These are phyloP conservation scores for Cheirogaleus medius DNA, from an alignment of 2,113 vertebrate genomes.

Conservation along the genomic window DNA sequence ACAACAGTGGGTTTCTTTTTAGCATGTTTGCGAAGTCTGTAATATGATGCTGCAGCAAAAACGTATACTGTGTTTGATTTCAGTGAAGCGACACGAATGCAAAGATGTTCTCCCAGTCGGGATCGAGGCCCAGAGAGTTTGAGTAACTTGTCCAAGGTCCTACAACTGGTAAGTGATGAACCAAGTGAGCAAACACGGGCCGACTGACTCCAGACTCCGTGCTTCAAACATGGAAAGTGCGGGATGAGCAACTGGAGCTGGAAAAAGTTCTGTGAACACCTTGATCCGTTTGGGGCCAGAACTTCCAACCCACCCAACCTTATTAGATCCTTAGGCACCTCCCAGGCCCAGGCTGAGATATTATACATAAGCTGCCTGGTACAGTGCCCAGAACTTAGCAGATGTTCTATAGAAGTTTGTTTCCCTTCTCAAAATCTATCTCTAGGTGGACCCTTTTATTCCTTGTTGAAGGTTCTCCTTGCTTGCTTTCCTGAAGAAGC, in stretches of 20 bases:
- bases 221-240: neutral
- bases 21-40: neutral
- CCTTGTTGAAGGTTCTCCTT: neutral
- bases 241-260: neutral
- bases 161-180: neutral
- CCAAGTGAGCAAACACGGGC: neutral
- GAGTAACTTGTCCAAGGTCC: neutral
- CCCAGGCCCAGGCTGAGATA: neutral
- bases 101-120: fast-evolving
- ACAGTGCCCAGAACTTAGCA: too few relatives aligned
- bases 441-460: neutral
- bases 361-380: neutral
- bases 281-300: neutral
- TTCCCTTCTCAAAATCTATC: neutral
- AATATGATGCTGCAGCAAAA: neutral
- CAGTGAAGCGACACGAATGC: neutral
- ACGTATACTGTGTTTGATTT: neutral
- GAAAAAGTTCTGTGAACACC: neutral
- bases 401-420: neutral
- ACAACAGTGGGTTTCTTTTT: neutral
- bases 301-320: neutral
- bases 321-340: too few relatives aligned
- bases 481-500: neutral
- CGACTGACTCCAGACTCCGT: neutral
- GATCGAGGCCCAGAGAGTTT: neutral